Percentiles rank a stretch among this genome's conserved stretches.
Conservation (phyloP, 2,888 invertebrate species). For the Harpagoxenus sublaevis region DNA sequence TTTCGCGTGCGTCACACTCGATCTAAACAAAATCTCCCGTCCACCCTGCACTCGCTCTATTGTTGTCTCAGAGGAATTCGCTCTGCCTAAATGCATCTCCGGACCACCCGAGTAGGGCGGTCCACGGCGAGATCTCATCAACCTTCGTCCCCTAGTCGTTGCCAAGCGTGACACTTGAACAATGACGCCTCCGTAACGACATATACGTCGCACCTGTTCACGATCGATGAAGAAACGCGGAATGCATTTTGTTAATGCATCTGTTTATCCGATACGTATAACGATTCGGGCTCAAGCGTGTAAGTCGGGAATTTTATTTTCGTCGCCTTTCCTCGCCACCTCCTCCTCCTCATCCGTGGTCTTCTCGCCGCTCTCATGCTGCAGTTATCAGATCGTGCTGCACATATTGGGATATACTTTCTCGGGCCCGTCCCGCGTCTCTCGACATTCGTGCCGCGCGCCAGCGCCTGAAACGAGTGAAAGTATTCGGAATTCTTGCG, state of each 20-base stretch:
- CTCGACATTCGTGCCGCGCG: conserved; percentile 13
- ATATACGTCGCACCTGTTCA: conserved; percentile 9
- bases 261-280: background rate
- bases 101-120: background rate
- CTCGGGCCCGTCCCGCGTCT: conserved; percentile 56
- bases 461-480: conserved; percentile 77
- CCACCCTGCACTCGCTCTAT: background rate
- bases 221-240: background rate
- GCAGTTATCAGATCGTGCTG: conserved; percentile 54
- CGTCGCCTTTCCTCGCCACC: background rate
- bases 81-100: conserved; percentile 3
- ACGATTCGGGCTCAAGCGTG: background rate
- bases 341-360: conserved; percentile 31
- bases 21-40: conserved; percentile 5
- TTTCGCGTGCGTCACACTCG: background rate
- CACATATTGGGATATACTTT: conserved; percentile 71
- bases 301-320: conserved; percentile 38
- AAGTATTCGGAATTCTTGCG: conserved; percentile 83
- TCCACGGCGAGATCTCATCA: background rate
- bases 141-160: background rate
- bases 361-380: background rate
- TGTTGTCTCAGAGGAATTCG: conserved; percentile 11
- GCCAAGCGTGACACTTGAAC: conserved; percentile 12
- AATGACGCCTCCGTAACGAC: conserved; percentile 25
- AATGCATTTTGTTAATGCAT: background rate